phyloP scores from a whole-genome alignment of 2,888 invertebrate genomes.

The Balanococcus diminutus region DNA sequence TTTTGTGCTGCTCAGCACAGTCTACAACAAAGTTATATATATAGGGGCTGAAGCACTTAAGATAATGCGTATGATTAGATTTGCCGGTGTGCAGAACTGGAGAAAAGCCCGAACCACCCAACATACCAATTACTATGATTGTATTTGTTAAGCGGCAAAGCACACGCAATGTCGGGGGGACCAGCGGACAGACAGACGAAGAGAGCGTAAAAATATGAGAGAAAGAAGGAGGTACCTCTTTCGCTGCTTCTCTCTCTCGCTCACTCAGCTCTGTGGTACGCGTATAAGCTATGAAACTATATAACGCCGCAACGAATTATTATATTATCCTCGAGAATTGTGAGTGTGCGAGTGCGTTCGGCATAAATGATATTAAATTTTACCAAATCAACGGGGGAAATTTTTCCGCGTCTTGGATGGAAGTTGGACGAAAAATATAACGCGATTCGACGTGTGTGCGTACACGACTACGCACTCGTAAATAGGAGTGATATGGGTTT shows the following conservation, averaged over 20 bases:
- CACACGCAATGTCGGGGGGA: constrained; percentile 56
- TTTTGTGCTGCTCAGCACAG: background rate
- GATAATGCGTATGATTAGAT: constrained; percentile 55
- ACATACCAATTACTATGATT: constrained; percentile 55
- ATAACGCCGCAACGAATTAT: constrained; percentile 51
- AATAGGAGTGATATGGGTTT: background rate
- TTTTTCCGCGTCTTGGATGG: background rate
- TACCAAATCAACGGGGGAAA: constrained; percentile 38
- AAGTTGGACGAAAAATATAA: constrained; percentile 11
- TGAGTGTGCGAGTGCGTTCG: constrained; percentile 7
- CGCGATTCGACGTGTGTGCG: background rate
- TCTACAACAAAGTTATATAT: constrained; percentile 20
- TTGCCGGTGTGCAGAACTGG: constrained; percentile 45
- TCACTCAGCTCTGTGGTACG: background rate
- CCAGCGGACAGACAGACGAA: constrained; percentile 58
- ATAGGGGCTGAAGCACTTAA: constrained; percentile 52
- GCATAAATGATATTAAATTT: constrained; percentile 51
- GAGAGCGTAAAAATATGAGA: constrained; percentile 46
- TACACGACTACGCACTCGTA: too few relatives aligned
- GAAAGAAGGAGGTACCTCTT: background rate
- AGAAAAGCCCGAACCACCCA: constrained; percentile 46
- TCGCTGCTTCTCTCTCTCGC: too few relatives aligned
- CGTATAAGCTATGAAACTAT: constrained; percentile 20
- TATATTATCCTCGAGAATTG: constrained; percentile 46
- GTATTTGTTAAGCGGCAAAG: constrained; percentile 56